Conservation (phyloP, 2,113 vertebrate genomes). For the Halcyon malimbica region DNA sequence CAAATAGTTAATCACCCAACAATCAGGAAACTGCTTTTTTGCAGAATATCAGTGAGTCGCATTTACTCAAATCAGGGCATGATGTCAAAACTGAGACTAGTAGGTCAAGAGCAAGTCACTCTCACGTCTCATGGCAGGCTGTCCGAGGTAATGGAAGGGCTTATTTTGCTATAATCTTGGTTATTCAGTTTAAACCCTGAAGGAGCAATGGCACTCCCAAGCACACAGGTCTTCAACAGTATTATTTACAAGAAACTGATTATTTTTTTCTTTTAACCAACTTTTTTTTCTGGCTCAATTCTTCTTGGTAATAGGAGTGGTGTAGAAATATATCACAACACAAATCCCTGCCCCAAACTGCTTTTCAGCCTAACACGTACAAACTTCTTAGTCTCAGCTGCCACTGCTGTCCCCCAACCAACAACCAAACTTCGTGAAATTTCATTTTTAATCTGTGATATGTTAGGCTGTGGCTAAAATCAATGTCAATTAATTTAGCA, state of each 20-base stretch:
- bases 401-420: background rate
- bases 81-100: background rate
- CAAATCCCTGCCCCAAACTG: background rate
- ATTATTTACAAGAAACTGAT: background rate
- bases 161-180: background rate
- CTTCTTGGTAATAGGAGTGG: background rate
- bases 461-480: background rate
- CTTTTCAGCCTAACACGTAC: background rate
- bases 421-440: background rate
- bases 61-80: background rate
- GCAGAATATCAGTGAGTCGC: background rate
- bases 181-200: background rate
- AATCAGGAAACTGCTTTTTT: background rate
- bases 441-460: background rate
- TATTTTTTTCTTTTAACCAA: background rate
- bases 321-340: background rate
- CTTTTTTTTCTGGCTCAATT: background rate
- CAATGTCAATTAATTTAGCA: background rate
- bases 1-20: background rate
- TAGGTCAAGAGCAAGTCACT: background rate
- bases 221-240: background rate
- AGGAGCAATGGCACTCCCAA: background rate
- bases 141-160: background rate
- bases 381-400: background rate
- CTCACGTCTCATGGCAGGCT: fast-evolving